Evolutionary conservation across 2,797 vertebrate species (phyloP).

Genomic region (Atherinosoma microstoma): DNA sequence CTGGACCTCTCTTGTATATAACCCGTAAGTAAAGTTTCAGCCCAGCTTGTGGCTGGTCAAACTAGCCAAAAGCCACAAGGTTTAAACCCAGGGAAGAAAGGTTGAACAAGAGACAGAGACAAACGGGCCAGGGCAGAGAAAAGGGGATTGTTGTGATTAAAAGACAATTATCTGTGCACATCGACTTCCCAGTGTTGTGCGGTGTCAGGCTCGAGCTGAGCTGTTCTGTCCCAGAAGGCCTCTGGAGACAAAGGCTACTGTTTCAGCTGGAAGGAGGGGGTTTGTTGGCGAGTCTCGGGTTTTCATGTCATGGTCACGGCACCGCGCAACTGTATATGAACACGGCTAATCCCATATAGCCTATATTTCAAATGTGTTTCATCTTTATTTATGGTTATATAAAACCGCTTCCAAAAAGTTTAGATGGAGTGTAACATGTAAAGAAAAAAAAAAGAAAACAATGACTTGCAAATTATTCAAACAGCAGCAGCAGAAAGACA

Average conservation of each 20-base stretch:
- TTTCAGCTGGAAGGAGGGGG: constrained; percentile 65
- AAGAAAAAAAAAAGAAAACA: not conserved
- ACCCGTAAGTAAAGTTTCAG: not conserved
- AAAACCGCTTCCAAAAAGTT: not conserved
- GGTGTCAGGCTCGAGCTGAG: constrained; percentile 86
- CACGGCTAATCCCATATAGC: constrained; percentile 10
- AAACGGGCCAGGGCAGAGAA: constrained; percentile 72
- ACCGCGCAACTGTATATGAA: constrained; percentile 33
- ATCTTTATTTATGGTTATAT: not conserved
- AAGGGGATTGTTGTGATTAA: constrained; percentile 84
- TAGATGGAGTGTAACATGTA: not conserved
- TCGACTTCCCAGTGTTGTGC: constrained; percentile 85
- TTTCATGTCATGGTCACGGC: constrained; percentile 57
- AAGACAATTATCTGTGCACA: constrained; percentile 85
- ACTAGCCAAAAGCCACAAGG: constrained; percentile 46
- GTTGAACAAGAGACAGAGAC: constrained; percentile 60
- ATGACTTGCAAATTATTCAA: no score
- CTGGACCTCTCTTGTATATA: not conserved
- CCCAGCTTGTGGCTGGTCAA: constrained; percentile 6
- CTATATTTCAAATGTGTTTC: constrained; percentile 8
- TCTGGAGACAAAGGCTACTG: constrained; percentile 79
- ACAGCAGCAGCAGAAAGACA: no score
- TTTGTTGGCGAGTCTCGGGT: constrained; percentile 43
- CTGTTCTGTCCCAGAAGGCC: constrained; percentile 78
- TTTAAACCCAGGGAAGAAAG: constrained; percentile 50